Conservation (phyloP, 1,140 invertebrate genomes). For the Pseudomyrmex pallidus region DNA sequence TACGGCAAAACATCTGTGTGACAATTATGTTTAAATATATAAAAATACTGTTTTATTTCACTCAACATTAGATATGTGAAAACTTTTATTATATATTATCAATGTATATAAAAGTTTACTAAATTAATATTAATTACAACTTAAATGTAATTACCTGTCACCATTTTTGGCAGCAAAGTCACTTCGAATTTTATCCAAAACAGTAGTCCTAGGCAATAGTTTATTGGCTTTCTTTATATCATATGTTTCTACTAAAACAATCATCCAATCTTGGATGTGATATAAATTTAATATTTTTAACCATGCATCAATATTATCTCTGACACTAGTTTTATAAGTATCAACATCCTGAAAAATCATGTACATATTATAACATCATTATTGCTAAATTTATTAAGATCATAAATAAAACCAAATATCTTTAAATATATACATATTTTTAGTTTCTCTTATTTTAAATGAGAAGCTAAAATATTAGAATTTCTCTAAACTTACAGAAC, state of each 20-base stretch:
- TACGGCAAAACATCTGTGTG: slow-evolving; percentile 93
- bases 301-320: slow-evolving; percentile 96
- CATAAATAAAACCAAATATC: slow-evolving; percentile 14
- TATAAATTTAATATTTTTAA: slow-evolving; percentile 90
- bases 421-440: background rate
- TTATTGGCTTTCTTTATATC: slow-evolving; percentile 97
- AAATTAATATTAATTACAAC: slow-evolving; percentile 3
- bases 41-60: background rate
- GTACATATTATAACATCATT: slow-evolving; percentile 10
- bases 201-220: slow-evolving; percentile 95
- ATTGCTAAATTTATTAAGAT: slow-evolving; percentile 32
- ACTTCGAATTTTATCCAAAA: slow-evolving; percentile 96
- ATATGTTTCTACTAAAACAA: slow-evolving; percentile 96
- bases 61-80: background rate
- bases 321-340: slow-evolving; percentile 93
- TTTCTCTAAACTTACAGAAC: slow-evolving; percentile 88
- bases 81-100: slow-evolving; percentile 24
- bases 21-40: background rate
- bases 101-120: background rate
- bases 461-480: slow-evolving; percentile 4
- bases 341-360: slow-evolving; percentile 92
- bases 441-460: slow-evolving; percentile 6
- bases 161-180: slow-evolving; percentile 96
- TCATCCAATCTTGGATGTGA: slow-evolving; percentile 96
- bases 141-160: slow-evolving; percentile 87